These are phyloP conservation scores for Myodes glareolus DNA, from an alignment of 2,113 vertebrate species.

Conservation along the genomic window DNA sequence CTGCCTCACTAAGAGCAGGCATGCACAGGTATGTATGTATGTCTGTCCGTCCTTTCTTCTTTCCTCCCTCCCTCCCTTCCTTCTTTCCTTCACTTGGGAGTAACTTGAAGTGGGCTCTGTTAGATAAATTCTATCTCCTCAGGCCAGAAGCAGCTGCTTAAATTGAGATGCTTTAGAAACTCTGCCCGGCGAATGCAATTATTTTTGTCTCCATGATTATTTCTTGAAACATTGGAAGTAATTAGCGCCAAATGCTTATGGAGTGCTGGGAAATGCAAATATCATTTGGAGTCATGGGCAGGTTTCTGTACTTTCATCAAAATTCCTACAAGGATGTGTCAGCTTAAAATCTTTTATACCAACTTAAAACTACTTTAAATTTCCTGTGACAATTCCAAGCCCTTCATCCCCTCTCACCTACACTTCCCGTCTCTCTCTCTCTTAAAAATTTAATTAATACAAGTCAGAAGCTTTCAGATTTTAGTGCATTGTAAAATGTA, in stretches of 20 bases:
- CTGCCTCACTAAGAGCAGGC: slow-evolving; percentile 96
- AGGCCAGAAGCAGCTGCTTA: slow-evolving; percentile 45
- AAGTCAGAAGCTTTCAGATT: background rate
- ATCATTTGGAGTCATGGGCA: background rate
- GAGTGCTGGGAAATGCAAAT: slow-evolving; percentile 37
- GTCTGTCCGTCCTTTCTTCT: background rate
- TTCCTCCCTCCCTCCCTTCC: background rate
- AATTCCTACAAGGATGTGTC: slow-evolving; percentile 24
- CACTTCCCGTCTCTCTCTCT: background rate
- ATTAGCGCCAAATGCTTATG: slow-evolving; percentile 46
- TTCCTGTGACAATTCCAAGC: background rate
- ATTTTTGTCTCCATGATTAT: slow-evolving; percentile 34
- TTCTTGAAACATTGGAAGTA: slow-evolving; percentile 62
- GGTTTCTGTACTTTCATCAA: background rate
- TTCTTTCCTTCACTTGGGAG: background rate
- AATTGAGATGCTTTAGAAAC: background rate
- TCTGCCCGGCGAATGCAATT: slow-evolving; percentile 56
- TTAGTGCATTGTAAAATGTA: background rate
- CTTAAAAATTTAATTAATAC: slow-evolving; percentile 46
- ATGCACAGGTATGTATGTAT: slow-evolving; percentile 93
- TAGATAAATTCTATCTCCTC: slow-evolving; percentile 26
- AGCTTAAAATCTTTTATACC: background rate
- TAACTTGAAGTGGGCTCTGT: background rate
- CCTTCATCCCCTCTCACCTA: background rate
- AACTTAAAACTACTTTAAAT: background rate